Conservation (phyloP, 2,797 vertebrate species). For the Okamejei kenojei region DNA sequence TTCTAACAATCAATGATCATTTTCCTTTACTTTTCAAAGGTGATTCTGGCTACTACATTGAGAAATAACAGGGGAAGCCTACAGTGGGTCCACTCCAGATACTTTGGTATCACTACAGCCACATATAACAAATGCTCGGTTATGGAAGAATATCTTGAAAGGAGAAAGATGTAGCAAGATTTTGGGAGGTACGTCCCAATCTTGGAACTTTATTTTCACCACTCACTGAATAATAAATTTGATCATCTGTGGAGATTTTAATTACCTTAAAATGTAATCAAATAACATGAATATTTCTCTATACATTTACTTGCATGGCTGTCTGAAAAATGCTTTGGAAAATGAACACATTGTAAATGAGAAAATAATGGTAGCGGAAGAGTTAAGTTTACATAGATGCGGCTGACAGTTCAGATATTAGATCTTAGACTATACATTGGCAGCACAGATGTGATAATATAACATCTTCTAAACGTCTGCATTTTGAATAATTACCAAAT, state of each 20-base stretch:
- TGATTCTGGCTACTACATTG: not conserved
- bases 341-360: not conserved
- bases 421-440: not conserved
- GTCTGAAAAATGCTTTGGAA: not conserved
- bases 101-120: not conserved
- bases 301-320: too few species aligned
- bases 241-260: not conserved
- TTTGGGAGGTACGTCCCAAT: too few species aligned
- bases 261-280: not conserved
- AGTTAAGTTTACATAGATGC: not conserved
- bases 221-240: not conserved
- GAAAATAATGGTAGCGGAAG: not conserved
- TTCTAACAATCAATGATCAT: not conserved
- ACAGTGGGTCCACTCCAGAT: not conserved
- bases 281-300: too few species aligned
- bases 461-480: slow-evolving; percentile 29
- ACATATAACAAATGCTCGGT: not conserved
- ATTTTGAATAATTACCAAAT: slow-evolving; percentile 10
- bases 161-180: too few species aligned
- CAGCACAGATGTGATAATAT: slow-evolving; percentile 29
- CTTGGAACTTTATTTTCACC: not conserved
- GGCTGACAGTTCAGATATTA: not conserved
- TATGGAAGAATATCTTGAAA: too few species aligned
- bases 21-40: not conserved
- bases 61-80: not conserved